A percentile compares a stretch with the other conserved stretches of the same genome.
phyloP scores from a whole-genome alignment of 2,888 invertebrate genomes.

The Cecidostiba fungosa region DNA sequence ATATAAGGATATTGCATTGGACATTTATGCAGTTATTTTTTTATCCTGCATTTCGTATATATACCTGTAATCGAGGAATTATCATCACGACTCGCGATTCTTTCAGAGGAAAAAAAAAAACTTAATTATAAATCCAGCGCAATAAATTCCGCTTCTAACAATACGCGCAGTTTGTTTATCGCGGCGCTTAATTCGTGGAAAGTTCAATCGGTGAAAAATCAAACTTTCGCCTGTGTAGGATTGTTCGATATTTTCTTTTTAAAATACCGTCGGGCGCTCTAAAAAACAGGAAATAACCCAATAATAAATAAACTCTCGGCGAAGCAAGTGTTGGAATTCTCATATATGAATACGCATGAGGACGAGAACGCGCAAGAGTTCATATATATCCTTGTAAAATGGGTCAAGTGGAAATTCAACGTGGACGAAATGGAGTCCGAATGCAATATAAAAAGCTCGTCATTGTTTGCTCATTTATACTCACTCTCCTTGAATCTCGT shows the following conservation, averaged over 20 bases:
- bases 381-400: conserved; percentile 14
- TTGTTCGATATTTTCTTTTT: neutral
- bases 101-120: neutral
- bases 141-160: neutral
- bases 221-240: neutral
- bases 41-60: neutral
- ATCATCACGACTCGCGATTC: neutral
- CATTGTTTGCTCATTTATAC: conserved; percentile 7
- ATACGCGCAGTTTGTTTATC: neutral
- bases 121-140: neutral
- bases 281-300: neutral
- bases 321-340: neutral
- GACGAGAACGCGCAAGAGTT: neutral
- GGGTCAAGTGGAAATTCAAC: conserved; percentile 30
- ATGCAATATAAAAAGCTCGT: conserved; percentile 6
- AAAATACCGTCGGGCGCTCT: neutral
- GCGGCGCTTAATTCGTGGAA: neutral
- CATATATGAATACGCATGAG: conserved; percentile 8
- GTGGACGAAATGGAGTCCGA: conserved; percentile 2
- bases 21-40: neutral
- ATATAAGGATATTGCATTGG: conserved; percentile 17
- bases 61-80: neutral
- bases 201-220: neutral
- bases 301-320: neutral
- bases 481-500: neutral